Evolutionary conservation across 2,797 vertebrate genomes (phyloP), one percentile per base, ranked within the genome.

Genomic region (Semaprochilodus insignis): DNA sequence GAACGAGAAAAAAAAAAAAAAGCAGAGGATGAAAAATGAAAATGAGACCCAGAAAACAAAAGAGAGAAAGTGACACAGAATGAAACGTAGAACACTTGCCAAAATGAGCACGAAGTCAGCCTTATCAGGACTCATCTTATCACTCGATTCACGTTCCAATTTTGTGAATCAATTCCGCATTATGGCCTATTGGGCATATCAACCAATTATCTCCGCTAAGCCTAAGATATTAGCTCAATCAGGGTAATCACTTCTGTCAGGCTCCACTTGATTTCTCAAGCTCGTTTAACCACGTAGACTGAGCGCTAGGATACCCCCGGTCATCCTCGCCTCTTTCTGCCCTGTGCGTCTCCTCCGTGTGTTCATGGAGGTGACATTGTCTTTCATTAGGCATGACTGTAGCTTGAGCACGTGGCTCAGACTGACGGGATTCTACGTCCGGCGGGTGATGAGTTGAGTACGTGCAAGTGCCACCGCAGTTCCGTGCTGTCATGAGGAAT

Each of bases 371-470:
- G 17, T 85, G 81, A 86, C 81, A 69, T 2, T 34, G 40, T 48
- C 74, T 77, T 54, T 87, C 81, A 80, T 81, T 73, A 34, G 55
- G 78, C 65, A 77, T 85, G 66, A 83, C 75, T 81, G 82, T 83
- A 80, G 81, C 73, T 83, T 77, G 82, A 54, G 77, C 62, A 51
- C 77, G 73, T 76, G 57, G 66, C 34, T 51, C 25, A 11, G 19
- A 25, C 23, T 21, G 31, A 80, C 70, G 25, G 62, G 60, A 8
- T 31, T 31, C 23, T 63, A 16, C 17, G 34, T 5, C 65, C 7
- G 31, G 65, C 65, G 65, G 65, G 65, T 40, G 19, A 67, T 17
- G 34, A 34, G 17, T 40, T 40, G 65, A 67, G 19, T 16, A 67
- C 34, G 16, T 16, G 17, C 40, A 31, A 40, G 16, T 27, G 60